Evolutionary conservation across 2,113 vertebrate species (phyloP), one percentile per base, ranked within the genome.

Genomic region (Cheirogaleus medius): DNA sequence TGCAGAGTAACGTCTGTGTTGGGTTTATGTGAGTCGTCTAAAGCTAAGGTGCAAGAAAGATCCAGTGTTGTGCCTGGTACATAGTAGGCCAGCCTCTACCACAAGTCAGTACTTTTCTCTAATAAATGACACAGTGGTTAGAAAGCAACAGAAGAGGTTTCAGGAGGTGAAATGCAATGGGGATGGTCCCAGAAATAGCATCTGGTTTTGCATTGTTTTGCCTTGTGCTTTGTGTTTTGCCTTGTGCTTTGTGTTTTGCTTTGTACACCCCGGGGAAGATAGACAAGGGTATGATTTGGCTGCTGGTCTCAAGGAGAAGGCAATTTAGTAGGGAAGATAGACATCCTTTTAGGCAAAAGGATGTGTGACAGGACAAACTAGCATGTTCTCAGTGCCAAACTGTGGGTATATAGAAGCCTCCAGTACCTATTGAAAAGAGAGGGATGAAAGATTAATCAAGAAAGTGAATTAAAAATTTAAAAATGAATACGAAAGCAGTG

Each of bases 261-360:
- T 42, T 42, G 44, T 52, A 34, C 25, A 13, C 47, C 11, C 7
- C 0, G 5, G 60, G 88, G 44, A 93, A 87, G 42, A 64, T 13
- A 58, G 88, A 56, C 20, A 73, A 42, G 77, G 8, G 34, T 29
- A 58, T 2, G 1, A 17, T 42, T 9, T 13, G 74, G 34, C 68
- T 66, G 89, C 86, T 69, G 47, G 78, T 60, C 88, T 85, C 81
- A 14, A 42, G 54, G 80, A 56, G 49, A 58, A 47, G n/a, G 44
- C 71, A 7, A 2, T 10, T 84, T 42, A 64, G 83, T 39, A n/a
- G 76, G 52, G 66, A 91, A 63, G 77, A 17, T 7, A 44, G 74
- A 58, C 10, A 54, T 54, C 52, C 42, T 82, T 49, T n/a, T 12
- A 23, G 81, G 56, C 54, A 23, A 87, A 78, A 37, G 44, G n/a